phyloP scores from a whole-genome alignment of 1,140 invertebrate genomes.

The Polypedilum pembai region DNA sequence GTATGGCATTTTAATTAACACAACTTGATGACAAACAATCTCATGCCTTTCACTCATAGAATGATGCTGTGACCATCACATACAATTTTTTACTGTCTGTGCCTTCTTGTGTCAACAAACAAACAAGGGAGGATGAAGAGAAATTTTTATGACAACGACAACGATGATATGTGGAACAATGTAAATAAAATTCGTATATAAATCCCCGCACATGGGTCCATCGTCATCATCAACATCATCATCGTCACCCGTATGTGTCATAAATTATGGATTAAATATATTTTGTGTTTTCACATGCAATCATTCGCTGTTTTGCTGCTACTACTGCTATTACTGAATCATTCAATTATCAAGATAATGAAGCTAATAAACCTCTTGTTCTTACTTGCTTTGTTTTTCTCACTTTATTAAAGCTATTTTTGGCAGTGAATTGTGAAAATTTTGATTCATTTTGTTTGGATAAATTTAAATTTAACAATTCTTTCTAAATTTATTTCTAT shows the following conservation, averaged over 20 bases:
- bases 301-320: not conserved
- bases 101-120: too few relatives aligned
- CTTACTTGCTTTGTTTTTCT: too few relatives aligned
- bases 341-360: constrained; percentile 10
- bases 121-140: too few relatives aligned
- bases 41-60: not conserved
- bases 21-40: not conserved
- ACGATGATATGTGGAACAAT: not conserved
- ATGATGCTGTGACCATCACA: not conserved
- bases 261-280: constrained; percentile 5
- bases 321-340: not conserved
- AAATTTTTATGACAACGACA: too few relatives aligned
- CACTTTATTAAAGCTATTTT: too few relatives aligned
- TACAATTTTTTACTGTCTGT: not conserved
- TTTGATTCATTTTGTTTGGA: too few relatives aligned
- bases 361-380: not conserved
- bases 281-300: not conserved
- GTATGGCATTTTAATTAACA: constrained; percentile 5
- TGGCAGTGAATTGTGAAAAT: too few relatives aligned
- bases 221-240: not conserved
- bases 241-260: not conserved
- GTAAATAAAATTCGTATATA: constrained; percentile 3
- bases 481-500: too few relatives aligned
- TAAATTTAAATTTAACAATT: too few relatives aligned
- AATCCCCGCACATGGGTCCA: not conserved